A percentile compares a stretch with the other conserved stretches of the same genome.
Evolutionary conservation across 2,797 vertebrate genomes (phyloP).

Genomic region (Phalloptychus januarius): DNA sequence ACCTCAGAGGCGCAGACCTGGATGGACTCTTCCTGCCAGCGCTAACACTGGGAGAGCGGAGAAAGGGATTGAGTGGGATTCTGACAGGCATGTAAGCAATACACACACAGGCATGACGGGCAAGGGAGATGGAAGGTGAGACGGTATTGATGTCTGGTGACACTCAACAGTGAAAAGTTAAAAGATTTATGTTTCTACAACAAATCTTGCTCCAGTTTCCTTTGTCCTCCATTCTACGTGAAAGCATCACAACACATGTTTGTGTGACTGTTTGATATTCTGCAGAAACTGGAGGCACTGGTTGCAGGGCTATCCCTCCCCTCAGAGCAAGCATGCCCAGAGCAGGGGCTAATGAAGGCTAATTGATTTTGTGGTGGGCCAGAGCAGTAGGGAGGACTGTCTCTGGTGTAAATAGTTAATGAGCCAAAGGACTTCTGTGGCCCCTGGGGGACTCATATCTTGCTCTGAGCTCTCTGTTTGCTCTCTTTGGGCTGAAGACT

Average conservation of each 20-base stretch:
- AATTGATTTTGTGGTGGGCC: conserved; percentile 97
- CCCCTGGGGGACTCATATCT: conserved; percentile 83
- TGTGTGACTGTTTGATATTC: conserved; percentile 53
- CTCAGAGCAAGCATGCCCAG: conserved; percentile 65
- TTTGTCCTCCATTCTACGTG: conserved; percentile 22
- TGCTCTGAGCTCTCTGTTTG: conserved; percentile 72
- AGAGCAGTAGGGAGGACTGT: conserved; percentile 87
- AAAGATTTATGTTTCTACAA: conserved; percentile 32
- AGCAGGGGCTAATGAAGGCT: conserved; percentile 90
- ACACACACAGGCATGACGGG: conserved; percentile 49
- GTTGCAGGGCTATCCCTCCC: conserved; percentile 67
- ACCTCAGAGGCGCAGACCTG: conserved; percentile 72
- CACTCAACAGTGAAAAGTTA: conserved; percentile 37
- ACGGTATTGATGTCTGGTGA: conserved; percentile 52
- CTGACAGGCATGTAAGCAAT: conserved; percentile 68
- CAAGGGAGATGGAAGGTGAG: conserved; percentile 57
- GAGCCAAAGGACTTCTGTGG: conserved; percentile 94
- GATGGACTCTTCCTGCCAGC: conserved; percentile 62
- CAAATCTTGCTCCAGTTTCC: conserved; percentile 40
- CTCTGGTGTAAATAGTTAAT: conserved; percentile 99
- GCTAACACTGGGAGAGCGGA: conserved; percentile 58
- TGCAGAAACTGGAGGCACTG: conserved; percentile 61
- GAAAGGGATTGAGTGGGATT: conserved; percentile 60
- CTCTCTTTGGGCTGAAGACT: conserved; percentile 66
- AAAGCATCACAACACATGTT: background rate